Evolutionary conservation across 1,140 invertebrate species (phyloP).

Genomic region (Medauroidea extradentata): DNA sequence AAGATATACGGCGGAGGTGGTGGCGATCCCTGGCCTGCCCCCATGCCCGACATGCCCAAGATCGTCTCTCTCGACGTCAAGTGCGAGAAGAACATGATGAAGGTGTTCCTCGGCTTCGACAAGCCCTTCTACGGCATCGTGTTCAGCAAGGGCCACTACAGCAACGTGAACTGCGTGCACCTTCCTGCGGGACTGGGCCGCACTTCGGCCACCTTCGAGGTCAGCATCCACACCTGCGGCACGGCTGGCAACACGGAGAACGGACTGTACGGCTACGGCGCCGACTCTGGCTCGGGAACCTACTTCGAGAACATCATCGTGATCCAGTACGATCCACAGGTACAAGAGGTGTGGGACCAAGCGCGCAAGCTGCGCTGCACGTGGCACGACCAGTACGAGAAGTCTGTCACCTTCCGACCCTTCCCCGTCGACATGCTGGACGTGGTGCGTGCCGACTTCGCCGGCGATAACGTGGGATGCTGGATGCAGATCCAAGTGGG

Average conservation of each 20-base stretch:
- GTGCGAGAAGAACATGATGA: conserved; percentile 92
- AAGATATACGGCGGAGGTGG: conserved; percentile 44
- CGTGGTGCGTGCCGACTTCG: conserved; percentile 88
- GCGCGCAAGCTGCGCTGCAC: conserved; percentile 87
- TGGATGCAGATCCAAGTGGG: conserved; percentile 95
- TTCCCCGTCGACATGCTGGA: conserved; percentile 95
- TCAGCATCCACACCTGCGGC: conserved; percentile 85
- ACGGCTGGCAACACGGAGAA: conserved; percentile 88
- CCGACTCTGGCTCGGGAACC: conserved; percentile 81
- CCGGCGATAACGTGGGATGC: conserved; percentile 91
- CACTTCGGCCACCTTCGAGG: conserved; percentile 83
- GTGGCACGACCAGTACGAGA: conserved; percentile 95
- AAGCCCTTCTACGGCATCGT: conserved; percentile 93
- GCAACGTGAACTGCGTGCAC: conserved; percentile 87
- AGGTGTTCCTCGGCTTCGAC: conserved; percentile 87
- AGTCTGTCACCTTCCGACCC: conserved; percentile 89
- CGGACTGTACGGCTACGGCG: conserved; percentile 75
- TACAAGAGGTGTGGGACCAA: conserved; percentile 96
- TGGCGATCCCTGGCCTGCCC: conserved; percentile 73
- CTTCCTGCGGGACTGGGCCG: conserved; percentile 81
- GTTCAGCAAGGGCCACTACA: conserved; percentile 89
- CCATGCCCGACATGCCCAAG: conserved; percentile 82
- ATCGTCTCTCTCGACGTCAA: conserved; percentile 88
- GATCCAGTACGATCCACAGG: conserved; percentile 90
- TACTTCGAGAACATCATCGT: conserved; percentile 95